phyloP scores from a whole-genome alignment of 2,888 invertebrate species.

The Frankliniella fusca region DNA sequence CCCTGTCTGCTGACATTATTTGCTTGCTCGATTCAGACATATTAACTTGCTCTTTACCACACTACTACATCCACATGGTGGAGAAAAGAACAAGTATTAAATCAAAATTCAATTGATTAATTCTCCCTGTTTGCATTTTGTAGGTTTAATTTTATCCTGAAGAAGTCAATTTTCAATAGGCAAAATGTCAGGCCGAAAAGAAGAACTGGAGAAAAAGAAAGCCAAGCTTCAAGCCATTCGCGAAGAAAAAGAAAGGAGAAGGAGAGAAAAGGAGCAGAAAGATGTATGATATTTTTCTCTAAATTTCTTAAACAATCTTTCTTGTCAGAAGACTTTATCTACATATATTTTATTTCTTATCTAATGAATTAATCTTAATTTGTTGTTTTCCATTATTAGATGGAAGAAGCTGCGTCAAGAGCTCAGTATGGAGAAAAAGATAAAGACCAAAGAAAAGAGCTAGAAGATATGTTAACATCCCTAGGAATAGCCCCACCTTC shows the following conservation, averaged over 20 bases:
- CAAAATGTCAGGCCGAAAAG: constrained; percentile 81
- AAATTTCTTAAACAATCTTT: no score
- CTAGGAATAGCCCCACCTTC: constrained; percentile 84
- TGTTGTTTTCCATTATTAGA: constrained; percentile 42
- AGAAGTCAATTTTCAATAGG: background rate
- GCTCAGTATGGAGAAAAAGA: constrained; percentile 51
- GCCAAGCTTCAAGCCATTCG: constrained; percentile 84
- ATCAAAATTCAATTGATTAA: background rate
- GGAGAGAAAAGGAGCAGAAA: constrained; percentile 80
- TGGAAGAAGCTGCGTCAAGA: constrained; percentile 50
- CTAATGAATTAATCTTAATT: constrained; percentile 26
- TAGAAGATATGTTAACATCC: constrained; percentile 82
- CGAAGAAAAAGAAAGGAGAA: constrained; percentile 82
- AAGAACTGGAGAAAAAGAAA: constrained; percentile 88
- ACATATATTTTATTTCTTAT: constrained; percentile 43
- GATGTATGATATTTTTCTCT: constrained; percentile 58
- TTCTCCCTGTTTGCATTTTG: background rate
- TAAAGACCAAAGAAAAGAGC: constrained; percentile 58
- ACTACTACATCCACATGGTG: no score
- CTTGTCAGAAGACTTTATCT: constrained; percentile 46
- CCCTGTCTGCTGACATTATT: background rate
- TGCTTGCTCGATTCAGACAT: background rate
- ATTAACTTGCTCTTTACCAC: background rate
- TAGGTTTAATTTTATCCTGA: background rate
- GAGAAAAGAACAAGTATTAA: no score